Conservation (phyloP, 2,888 invertebrate species). For the Himalopsyche tibetana region DNA sequence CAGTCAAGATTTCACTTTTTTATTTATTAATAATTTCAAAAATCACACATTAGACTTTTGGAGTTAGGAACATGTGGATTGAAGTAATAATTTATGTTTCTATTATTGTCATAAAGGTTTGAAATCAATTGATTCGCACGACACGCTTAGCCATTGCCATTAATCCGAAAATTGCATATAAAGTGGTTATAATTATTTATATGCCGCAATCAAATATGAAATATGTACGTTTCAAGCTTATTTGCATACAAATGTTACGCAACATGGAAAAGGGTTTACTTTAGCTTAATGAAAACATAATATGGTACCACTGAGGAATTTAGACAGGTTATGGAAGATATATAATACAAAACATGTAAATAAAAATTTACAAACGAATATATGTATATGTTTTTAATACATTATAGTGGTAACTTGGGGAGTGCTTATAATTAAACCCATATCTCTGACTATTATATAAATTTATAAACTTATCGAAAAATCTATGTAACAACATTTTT, state of each 20-base stretch:
- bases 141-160: neutral
- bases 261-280: conserved; percentile 14
- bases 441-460: too few relatives aligned
- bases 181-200: conserved; percentile 5
- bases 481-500: too few relatives aligned
- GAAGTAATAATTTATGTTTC: too few relatives aligned
- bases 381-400: too few relatives aligned
- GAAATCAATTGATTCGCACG: neutral
- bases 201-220: conserved; percentile 32
- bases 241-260: conserved; percentile 32
- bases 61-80: too few relatives aligned
- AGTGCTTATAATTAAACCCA: too few relatives aligned
- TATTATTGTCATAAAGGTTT: too few relatives aligned
- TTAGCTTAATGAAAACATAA: neutral
- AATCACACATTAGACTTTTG: too few relatives aligned
- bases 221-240: conserved; percentile 8
- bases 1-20: too few relatives aligned
- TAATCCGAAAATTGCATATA: neutral
- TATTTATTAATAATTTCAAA: too few relatives aligned
- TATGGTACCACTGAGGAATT: neutral
- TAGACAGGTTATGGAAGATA: neutral
- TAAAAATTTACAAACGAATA: neutral
- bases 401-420: too few relatives aligned
- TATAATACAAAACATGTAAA: neutral
- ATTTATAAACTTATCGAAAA: too few relatives aligned